Conservation (phyloP, 1,140 invertebrate genomes). For the Mizuhopecten yessoensis region DNA sequence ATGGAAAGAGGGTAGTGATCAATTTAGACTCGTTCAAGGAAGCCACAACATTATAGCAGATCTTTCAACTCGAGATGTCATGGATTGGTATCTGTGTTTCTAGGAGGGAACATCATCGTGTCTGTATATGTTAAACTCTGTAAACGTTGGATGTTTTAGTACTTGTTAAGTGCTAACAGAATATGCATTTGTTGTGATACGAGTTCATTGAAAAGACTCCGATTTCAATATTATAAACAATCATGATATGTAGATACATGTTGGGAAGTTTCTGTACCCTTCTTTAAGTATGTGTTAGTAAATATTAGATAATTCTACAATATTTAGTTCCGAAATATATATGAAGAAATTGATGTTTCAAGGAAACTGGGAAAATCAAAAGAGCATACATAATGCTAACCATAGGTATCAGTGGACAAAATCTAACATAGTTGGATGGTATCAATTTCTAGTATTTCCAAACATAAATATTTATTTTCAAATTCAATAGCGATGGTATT, state of each 20-base stretch:
- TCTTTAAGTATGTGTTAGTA: no score
- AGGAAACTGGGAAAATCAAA: neutral
- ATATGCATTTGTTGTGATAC: slow-evolving; percentile 22
- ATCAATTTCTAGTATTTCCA: no score
- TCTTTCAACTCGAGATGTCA: neutral
- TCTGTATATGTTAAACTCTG: neutral
- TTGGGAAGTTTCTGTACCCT: neutral
- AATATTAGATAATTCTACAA: neutral
- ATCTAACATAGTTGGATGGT: no score
- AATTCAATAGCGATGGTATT: no score
- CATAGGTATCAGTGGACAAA: no score
- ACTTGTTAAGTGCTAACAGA: neutral
- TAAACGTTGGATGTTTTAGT: neutral
- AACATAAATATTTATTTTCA: no score
- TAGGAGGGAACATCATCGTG: neutral
- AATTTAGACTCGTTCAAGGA: slow-evolving; percentile 81
- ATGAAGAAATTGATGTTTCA: neutral
- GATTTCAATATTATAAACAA: neutral
- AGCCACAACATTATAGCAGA: slow-evolving; percentile 78
- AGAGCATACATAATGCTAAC: no score
- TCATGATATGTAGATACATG: neutral
- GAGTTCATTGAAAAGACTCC: neutral
- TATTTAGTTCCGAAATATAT: slow-evolving; percentile 10
- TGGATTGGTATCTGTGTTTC: neutral
- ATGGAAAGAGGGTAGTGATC: slow-evolving; percentile 80